phyloP scores from a whole-genome alignment of 37 sponge, comb jelly and placozoan genomes.

The Spongia lamella region DNA sequence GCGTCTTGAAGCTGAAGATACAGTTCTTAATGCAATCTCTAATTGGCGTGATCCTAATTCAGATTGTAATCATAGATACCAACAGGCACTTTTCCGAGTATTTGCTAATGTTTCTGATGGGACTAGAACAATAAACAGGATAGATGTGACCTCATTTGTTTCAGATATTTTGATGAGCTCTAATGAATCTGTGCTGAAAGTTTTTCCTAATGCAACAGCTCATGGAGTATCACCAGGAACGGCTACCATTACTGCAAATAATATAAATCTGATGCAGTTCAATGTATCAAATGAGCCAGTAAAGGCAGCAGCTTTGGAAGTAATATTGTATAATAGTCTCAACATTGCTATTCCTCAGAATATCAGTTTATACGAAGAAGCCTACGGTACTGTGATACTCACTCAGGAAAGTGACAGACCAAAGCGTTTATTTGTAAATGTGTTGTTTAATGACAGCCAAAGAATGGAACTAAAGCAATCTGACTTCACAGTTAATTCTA shows the following conservation, averaged over 20 bases:
- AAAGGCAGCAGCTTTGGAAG: slow-evolving; percentile 17
- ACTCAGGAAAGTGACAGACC: not conserved
- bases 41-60: not conserved
- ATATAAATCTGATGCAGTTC: not conserved
- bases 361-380: not conserved
- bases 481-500: not conserved
- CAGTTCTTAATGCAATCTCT: slow-evolving; percentile 28
- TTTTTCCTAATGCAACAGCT: slow-evolving; percentile 10
- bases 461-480: slow-evolving; percentile 24
- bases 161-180: not conserved
- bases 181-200: not conserved
- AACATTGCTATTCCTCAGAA: not conserved
- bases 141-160: slow-evolving; percentile 31
- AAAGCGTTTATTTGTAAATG: slow-evolving; percentile 22
- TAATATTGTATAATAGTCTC: slow-evolving; percentile 38
- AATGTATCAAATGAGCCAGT: slow-evolving; percentile 26
- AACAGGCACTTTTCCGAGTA: not conserved
- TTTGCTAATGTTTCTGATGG: slow-evolving; percentile 4
- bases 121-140: not conserved
- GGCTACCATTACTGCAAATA: not conserved
- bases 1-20: slow-evolving; percentile 19
- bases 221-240: slow-evolving; percentile 11
- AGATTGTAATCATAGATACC: not conserved
- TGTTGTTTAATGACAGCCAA: slow-evolving; percentile 38
- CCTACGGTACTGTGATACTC: not conserved